These are phyloP conservation scores for Lagodon rhomboides DNA, from an alignment of 2,797 vertebrate genomes.

Conservation along the genomic window DNA sequence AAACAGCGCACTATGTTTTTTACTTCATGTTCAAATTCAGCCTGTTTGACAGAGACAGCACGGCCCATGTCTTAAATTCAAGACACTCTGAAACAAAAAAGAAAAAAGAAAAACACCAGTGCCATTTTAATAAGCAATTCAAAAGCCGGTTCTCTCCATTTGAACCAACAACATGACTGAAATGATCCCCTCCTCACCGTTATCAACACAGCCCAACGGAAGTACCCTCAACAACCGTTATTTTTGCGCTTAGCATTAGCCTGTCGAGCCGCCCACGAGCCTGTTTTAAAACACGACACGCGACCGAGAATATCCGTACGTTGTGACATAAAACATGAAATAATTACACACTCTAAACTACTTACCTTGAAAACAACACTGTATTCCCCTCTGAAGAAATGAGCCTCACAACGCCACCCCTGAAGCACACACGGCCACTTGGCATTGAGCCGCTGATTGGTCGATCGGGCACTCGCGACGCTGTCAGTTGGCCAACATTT, in stretches of 20 bases:
- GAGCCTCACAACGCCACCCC: slow-evolving; percentile 43
- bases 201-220: slow-evolving; percentile 41
- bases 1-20: slow-evolving; percentile 16
- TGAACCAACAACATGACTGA: neutral
- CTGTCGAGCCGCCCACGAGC: neutral
- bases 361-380: slow-evolving; percentile 71
- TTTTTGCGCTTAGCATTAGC: slow-evolving; percentile 38
- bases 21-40: neutral
- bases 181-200: slow-evolving; percentile 4
- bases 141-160: neutral
- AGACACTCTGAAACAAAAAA: neutral
- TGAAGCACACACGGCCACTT: slow-evolving; percentile 30
- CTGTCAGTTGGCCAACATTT: slow-evolving; percentile 67
- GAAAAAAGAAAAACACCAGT: fast-evolving
- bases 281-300: neutral
- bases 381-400: slow-evolving; percentile 29
- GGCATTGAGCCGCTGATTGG: slow-evolving; percentile 73
- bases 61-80: neutral
- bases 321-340: neutral
- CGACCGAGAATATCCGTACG: fast-evolving
- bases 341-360: slow-evolving; percentile 8
- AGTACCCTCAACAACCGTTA: slow-evolving; percentile 48
- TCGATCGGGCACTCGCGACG: neutral
- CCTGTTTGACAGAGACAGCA: neutral
- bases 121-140: neutral